Evolutionary conservation across 2,888 invertebrate species (phyloP).

Genomic region (Apamea sordens): DNA sequence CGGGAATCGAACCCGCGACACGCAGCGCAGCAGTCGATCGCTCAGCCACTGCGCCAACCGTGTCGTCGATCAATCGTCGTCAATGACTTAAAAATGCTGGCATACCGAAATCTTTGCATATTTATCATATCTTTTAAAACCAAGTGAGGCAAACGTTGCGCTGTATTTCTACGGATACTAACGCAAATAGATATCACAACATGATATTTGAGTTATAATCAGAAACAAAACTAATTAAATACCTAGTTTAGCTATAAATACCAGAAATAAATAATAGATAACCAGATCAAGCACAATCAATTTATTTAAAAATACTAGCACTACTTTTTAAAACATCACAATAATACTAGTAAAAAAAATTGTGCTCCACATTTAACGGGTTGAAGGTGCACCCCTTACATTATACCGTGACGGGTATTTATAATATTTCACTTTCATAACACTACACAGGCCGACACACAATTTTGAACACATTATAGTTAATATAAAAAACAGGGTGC

Average conservation of each 20-base stretch:
- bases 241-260: background rate
- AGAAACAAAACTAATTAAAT: background rate
- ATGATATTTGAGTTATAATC: background rate
- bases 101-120: background rate
- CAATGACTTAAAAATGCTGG: background rate
- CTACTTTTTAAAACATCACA: background rate
- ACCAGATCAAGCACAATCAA: background rate
- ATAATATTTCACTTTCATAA: background rate
- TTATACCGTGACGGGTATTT: background rate
- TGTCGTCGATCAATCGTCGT: too few relatives aligned
- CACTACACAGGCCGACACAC: background rate
- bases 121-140: background rate
- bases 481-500: background rate
- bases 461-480: background rate
- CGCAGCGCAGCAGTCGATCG: too few relatives aligned
- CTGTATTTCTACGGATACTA: background rate
- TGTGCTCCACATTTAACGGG: background rate
- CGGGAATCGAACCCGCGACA: too few relatives aligned
- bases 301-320: conserved; percentile 38
- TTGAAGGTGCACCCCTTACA: background rate
- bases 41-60: too few relatives aligned
- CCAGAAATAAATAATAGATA: background rate
- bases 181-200: background rate
- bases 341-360: conserved; percentile 14
- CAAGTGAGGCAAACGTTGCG: background rate